Base-by-base conservation (phyloP, 2,888 invertebrate species). In the Teleiodes luculella region DNA sequence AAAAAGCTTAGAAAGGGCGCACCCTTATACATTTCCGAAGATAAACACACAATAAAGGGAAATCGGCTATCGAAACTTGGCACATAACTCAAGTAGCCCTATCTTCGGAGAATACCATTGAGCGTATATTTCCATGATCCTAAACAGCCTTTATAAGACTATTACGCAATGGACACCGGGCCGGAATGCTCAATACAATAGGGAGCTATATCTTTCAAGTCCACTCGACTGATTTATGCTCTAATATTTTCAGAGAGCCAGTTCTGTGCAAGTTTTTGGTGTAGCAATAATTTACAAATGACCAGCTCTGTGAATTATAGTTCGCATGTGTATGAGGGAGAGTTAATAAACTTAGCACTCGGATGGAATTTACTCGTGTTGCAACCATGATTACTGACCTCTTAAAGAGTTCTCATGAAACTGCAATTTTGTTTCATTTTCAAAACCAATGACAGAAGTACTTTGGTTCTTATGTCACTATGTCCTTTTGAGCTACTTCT, bases 121-220 rank as follows among this genome's bases (percentile, higher is more conserved):
- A 59, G 61, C 66, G 63, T 68, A 69, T 65, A 75, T 78, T 77
- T 70, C 70, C 72, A 73, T 78, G 73, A 74, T 75, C 72, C 77
- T 77, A 74, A 82, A 76, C 72, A 77, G 76, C 70, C 72, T 77
- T 80, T 80, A 70, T 73, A 76, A 75, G 72, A 67, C 78, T 67
- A 77, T 81, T 83, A 78, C 74, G 67, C 72, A 79, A 76, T 73
- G 70, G 73, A 71, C 68, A 72, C 70, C 65, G 72, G 66, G 72
- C 67, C 67, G 61, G 68, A 70, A 68, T 65, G 69, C 68, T 65
- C 74, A 68, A 74, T 74, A 77, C 74, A 76, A 76, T 74, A 65
- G 64, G 57, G 55, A 63, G 62, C 66, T 70, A 74, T 73, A 78
- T 78, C 71, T 68, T 67, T 63, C 55, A 63, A 67, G 72, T 75